Evolutionary conservation across 2,113 vertebrate species (phyloP).

Genomic region (Amblyornis subalaris): DNA sequence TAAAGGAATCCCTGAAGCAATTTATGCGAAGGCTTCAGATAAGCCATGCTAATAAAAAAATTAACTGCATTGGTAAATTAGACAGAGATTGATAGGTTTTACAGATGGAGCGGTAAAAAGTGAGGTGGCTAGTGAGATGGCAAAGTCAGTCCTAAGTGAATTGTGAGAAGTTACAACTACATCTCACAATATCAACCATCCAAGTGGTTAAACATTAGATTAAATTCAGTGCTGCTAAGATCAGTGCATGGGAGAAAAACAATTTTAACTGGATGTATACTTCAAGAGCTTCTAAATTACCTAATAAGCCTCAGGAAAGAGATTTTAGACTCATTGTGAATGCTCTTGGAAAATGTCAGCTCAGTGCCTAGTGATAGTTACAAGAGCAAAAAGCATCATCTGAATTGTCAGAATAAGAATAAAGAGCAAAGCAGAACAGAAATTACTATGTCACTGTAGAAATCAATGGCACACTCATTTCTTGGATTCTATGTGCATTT

Average conservation of each 20-base stretch:
- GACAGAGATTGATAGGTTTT: neutral
- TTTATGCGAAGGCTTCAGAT: neutral
- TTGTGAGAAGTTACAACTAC: neutral
- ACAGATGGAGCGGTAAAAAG: neutral
- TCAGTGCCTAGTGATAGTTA: conserved; percentile 4
- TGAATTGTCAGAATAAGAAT: conserved; percentile 20
- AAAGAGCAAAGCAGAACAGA: neutral
- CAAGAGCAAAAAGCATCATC: conserved; percentile 11
- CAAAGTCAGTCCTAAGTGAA: neutral
- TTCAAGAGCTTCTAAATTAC: conserved; percentile 30
- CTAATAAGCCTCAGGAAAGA: conserved; percentile 43
- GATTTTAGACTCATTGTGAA: conserved; percentile 15
- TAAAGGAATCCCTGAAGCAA: neutral
- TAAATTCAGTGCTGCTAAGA: neutral
- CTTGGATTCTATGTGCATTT: neutral
- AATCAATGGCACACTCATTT: neutral
- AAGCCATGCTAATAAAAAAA: neutral
- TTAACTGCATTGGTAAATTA: conserved; percentile 24
- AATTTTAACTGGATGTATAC: neutral
- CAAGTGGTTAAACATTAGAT: conserved; percentile 7
- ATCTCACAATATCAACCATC: neutral
- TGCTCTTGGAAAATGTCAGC: neutral
- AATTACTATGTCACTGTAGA: neutral
- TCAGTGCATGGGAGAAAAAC: conserved; percentile 15
- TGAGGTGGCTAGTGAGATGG: neutral